phyloP scores from a whole-genome alignment of 30 jellyfish, hydroid and myxozoan genomes.

The Aurelia coerulea region DNA sequence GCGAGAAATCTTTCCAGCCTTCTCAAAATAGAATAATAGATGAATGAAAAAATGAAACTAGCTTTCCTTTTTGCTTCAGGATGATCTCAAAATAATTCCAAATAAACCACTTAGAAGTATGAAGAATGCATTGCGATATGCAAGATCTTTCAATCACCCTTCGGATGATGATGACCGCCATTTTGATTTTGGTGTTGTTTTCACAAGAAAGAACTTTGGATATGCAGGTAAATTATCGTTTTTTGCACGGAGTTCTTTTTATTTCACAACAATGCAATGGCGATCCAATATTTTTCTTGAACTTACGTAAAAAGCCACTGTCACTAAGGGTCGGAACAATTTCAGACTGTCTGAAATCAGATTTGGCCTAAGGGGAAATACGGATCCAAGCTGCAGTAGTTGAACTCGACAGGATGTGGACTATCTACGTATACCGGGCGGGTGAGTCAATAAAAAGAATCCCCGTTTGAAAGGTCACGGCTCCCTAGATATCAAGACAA shows the following conservation, averaged over 20 bases:
- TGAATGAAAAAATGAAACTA: not conserved
- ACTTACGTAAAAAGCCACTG: not conserved
- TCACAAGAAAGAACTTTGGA: constrained; percentile 65
- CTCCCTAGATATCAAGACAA: no score
- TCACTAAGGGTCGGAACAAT: not conserved
- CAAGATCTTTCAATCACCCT: constrained; percentile 32
- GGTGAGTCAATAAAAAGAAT: no score
- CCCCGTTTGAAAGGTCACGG: no score
- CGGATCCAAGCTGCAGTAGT: no score
- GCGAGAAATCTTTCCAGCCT: no score
- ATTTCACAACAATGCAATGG: not conserved
- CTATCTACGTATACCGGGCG: no score
- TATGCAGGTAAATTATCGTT: constrained; percentile 28
- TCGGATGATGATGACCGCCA: constrained; percentile 42
- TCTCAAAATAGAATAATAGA: no score
- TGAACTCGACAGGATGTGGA: no score
- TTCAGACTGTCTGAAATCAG: not conserved
- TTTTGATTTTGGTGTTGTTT: constrained; percentile 82
- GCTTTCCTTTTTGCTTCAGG: constrained; percentile 11
- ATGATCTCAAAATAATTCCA: constrained; percentile 13
- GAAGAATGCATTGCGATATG: constrained; percentile 68
- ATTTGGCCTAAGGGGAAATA: not conserved
- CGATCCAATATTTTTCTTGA: not conserved
- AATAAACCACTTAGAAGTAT: constrained; percentile 53
- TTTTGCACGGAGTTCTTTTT: no score